phyloP scores from a whole-genome alignment of 2,797 vertebrate species.

The Sebastes aleutianus region DNA sequence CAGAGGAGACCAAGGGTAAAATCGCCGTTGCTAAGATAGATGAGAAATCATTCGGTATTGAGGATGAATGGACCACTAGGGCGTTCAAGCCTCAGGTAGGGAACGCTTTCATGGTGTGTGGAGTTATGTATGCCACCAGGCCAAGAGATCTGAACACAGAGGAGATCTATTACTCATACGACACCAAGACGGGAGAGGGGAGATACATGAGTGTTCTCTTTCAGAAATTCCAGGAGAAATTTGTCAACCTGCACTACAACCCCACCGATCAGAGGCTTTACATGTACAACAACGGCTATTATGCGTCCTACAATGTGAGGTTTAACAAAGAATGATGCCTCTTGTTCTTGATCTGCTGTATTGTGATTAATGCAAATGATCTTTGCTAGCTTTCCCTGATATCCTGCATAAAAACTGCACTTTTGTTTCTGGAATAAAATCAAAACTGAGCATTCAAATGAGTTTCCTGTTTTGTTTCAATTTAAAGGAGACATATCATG shows the following conservation, averaged over 20 bases:
- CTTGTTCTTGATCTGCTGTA: not conserved
- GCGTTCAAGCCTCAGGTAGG: constrained; percentile 48
- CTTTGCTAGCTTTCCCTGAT: not conserved
- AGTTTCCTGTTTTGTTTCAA: not conserved
- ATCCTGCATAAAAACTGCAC: not conserved
- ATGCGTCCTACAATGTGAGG: constrained; percentile 38
- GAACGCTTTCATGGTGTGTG: constrained; percentile 70
- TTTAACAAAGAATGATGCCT: constrained; percentile 19
- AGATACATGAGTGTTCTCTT: constrained; percentile 50
- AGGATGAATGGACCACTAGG: constrained; percentile 50
- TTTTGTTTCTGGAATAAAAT: constrained; percentile 41
- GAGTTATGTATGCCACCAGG: constrained; percentile 67
- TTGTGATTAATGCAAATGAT: constrained; percentile 28
- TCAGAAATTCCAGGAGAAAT: constrained; percentile 61
- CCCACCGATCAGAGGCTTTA: constrained; percentile 64
- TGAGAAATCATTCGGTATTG: constrained; percentile 47
- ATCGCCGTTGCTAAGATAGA: constrained; percentile 70
- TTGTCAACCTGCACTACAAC: constrained; percentile 54
- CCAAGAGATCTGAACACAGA: constrained; percentile 47
- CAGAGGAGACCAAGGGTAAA: constrained; percentile 70
- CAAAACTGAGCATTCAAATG: constrained; percentile 30
- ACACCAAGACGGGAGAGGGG: constrained; percentile 59
- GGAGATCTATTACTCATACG: constrained; percentile 64
- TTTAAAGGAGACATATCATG: not conserved
- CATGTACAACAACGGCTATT: constrained; percentile 69